Evolutionary conservation across 92 coral and sea anemone species (phyloP).

Genomic region (Nematostella vectensis): DNA sequence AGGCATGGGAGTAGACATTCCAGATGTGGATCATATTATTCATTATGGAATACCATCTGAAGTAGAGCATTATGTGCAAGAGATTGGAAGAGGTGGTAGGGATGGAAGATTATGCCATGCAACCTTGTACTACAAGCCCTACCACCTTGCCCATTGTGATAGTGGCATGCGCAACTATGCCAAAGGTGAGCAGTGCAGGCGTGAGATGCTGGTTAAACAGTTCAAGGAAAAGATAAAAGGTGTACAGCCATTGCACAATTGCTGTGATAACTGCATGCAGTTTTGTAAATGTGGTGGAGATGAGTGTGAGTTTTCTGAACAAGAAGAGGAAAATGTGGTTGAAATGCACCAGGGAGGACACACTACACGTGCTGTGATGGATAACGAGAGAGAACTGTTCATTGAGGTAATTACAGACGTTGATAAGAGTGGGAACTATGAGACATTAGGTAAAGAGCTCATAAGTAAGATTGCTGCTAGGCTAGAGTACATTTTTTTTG

Average conservation of each 20-base stretch:
- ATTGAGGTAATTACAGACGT: neutral
- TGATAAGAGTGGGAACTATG: neutral
- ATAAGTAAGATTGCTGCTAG: slow-evolving; percentile 11
- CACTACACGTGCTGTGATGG: neutral
- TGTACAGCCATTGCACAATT: slow-evolving; percentile 7
- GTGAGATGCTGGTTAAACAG: neutral
- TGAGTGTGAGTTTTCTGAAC: neutral
- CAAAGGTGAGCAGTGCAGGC: slow-evolving; percentile 20
- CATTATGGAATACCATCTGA: no score
- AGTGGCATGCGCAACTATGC: no score
- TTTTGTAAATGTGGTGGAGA: slow-evolving; percentile 9
- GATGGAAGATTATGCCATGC: no score
- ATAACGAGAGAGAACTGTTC: neutral
- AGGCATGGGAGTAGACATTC: no score
- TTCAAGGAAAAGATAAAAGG: no score
- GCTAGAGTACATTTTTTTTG: no score
- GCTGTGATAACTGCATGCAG: slow-evolving; percentile 22
- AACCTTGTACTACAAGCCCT: no score
- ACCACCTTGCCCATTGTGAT: no score
- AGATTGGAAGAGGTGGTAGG: no score
- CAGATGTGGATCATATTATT: no score
- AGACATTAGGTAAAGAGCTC: slow-evolving; percentile 14
- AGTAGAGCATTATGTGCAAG: no score
- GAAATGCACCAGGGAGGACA: neutral
- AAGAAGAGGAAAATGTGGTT: neutral